Conservation (phyloP, 2,113 vertebrate genomes). For the Callochromis pleurospilus region DNA sequence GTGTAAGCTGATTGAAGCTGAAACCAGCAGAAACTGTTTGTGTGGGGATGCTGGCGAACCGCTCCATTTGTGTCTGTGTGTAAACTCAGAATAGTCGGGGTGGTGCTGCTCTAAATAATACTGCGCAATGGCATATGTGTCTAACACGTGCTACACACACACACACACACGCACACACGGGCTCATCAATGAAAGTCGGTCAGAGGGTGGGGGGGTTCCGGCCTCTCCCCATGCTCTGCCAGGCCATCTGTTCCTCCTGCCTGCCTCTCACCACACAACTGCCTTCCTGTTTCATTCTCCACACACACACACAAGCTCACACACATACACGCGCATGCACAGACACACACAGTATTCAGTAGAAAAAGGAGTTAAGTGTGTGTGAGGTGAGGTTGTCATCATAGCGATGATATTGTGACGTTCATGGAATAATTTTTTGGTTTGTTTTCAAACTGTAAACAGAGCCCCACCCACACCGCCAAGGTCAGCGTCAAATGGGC, state of each 20-base stretch:
- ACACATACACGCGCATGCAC: background rate
- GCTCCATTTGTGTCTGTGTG: background rate
- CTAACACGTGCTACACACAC: background rate
- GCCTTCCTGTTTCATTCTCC: conserved; percentile 53
- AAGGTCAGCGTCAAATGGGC: background rate
- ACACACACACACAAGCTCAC: background rate
- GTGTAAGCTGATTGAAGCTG: background rate
- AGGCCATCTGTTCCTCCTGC: conserved; percentile 60
- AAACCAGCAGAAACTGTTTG: background rate
- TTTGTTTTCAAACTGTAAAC: background rate
- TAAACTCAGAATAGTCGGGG: conserved; percentile 13
- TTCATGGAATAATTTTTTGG: background rate
- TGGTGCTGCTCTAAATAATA: conserved; percentile 29
- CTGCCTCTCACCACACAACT: conserved; percentile 48
- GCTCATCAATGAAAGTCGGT: conserved; percentile 58
- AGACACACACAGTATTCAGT: background rate
- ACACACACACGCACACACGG: background rate
- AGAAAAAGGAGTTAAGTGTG: background rate
- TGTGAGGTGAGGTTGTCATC: background rate
- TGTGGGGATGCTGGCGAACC: background rate
- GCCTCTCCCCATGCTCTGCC: conserved; percentile 54
- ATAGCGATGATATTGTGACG: background rate
- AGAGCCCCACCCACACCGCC: background rate
- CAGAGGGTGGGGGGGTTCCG: conserved; percentile 44
- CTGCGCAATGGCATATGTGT: conserved; percentile 37